These are phyloP conservation scores for Pantelozetes paolii DNA, from an alignment of 2,888 invertebrate species.

Conservation along the genomic window DNA sequence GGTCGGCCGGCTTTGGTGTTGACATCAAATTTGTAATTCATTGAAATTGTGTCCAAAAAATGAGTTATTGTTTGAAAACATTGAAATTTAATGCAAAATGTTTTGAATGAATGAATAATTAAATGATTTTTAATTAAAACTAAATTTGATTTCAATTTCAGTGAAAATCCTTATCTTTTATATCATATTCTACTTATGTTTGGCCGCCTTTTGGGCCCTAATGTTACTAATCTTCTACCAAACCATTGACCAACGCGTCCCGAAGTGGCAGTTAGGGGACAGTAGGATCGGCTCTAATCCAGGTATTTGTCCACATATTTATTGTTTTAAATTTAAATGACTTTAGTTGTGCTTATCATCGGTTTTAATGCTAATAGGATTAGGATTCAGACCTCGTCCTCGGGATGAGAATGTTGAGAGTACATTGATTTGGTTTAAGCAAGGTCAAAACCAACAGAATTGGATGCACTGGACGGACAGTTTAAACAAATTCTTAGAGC, in stretches of 20 bases:
- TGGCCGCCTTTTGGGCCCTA: slow-evolving; percentile 90
- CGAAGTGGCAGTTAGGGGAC: slow-evolving; percentile 81
- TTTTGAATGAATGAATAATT: not conserved
- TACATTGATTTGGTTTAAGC: slow-evolving; percentile 89
- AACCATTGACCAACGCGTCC: slow-evolving; percentile 75
- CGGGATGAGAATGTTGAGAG: slow-evolving; percentile 87
- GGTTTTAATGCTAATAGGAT: slow-evolving; percentile 59
- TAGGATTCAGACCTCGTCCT: slow-evolving; percentile 96
- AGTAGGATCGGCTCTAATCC: slow-evolving; percentile 91
- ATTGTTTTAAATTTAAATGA: not conserved
- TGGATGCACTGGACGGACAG: slow-evolving; percentile 73
- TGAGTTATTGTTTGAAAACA: too few species aligned
- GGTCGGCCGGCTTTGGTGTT: too few species aligned
- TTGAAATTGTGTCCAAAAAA: too few species aligned
- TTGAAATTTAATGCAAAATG: not conserved
- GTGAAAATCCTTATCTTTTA: slow-evolving; percentile 94
- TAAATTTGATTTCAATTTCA: slow-evolving; percentile 58
- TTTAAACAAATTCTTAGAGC: slow-evolving; percentile 68
- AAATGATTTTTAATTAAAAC: too few species aligned
- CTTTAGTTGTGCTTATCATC: not conserved
- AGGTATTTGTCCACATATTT: slow-evolving; percentile 59
- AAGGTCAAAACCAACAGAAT: slow-evolving; percentile 55
- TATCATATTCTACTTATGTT: slow-evolving; percentile 84
- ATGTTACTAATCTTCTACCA: slow-evolving; percentile 92
- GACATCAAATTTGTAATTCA: too few species aligned